Base-by-base conservation (phyloP, 2,888 invertebrate species). In the Drosophila parthenogenetica region DNA sequence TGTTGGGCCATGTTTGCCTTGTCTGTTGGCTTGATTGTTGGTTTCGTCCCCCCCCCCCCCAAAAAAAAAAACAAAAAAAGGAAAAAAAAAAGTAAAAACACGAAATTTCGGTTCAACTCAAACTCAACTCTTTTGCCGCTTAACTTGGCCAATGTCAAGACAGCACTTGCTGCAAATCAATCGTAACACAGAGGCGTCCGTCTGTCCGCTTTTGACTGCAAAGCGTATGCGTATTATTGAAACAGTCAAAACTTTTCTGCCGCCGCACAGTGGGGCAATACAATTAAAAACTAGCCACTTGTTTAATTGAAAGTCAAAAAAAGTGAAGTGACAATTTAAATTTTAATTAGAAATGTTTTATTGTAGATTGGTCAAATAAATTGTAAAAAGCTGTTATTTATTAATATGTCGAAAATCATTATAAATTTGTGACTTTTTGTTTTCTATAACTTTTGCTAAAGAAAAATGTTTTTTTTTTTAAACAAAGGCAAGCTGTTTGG, bases 211-310 rank as follows among this genome's bases (percentile, higher is more conserved):
- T 5, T n/a, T 11, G 8, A 10, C 16, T 45, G 11, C 32, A 32
- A 7, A 69, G 57, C 75, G 79, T 77, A 74, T 79, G 65, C 62
- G 64, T 68, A 63, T 79, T 77, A 60, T 77, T 70, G 46, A 66
- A 74, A 66, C 69, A 58, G 62, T 70, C 70, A 19, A 67, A 75
- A 71, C 63, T 77, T 79, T 63, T 46, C 39, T 55, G 64, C 54
- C 62, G 46, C 58, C 67, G 45, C 58, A 63, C 62, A 13, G 39
- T 64, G 58, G 14, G 10, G 4, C 25, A 22, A 22, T 5, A 5
- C 5, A 22, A 22, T 22, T 1, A 22, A 22, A 22, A 5, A 22
- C 5, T 5, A 22, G 5, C 5, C 5, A 5, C 5, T 22, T 22
- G 22, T 1, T 22, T 22, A 22, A 5, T 5, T 22, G 5, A 22